A percentile compares a stretch with the other conserved stretches of the same genome.
Conservation (phyloP, 1,140 invertebrate species). For the Zaprionus camerounensis region DNA sequence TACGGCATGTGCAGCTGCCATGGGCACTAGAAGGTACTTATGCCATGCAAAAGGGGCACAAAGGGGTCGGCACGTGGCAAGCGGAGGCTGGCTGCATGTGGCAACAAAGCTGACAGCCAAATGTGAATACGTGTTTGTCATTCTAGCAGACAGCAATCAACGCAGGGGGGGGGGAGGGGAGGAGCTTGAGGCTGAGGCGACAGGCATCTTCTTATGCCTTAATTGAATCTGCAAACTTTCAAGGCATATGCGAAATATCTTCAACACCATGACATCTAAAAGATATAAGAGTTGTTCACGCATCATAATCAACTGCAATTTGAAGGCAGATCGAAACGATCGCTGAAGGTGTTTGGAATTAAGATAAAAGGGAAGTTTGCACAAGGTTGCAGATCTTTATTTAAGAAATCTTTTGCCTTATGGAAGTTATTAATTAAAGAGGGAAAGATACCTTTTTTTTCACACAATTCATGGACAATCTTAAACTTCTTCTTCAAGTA, state of each 20-base stretch:
- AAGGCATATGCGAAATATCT: conserved; percentile 32
- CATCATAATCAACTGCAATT: background rate
- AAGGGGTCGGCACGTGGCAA: conserved; percentile 51
- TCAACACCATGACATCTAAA: conserved; percentile 1
- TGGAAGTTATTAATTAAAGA: background rate
- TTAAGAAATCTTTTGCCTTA: background rate
- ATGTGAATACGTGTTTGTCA: conserved; percentile 50
- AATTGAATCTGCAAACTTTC: conserved; percentile 39
- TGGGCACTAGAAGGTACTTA: conserved; percentile 9
- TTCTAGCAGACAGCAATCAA: conserved; percentile 51
- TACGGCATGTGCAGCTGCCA: conserved; percentile 24
- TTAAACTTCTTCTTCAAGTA: too few species aligned
- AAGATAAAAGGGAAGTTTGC: background rate
- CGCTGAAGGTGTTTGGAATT: background rate
- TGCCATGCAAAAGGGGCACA: conserved; percentile 16
- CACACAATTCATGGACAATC: too few species aligned
- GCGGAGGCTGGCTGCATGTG: background rate
- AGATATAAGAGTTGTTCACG: background rate
- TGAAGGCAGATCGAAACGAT: background rate
- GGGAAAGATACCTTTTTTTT: too few species aligned
- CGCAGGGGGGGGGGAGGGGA: background rate
- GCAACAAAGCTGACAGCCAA: conserved; percentile 40
- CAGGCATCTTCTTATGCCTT: conserved; percentile 29
- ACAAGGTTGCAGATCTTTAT: background rate
- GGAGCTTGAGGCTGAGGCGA: background rate